These are phyloP conservation scores for Trichopoda pennipes DNA, from an alignment of 2,888 invertebrate species.

Conservation along the genomic window DNA sequence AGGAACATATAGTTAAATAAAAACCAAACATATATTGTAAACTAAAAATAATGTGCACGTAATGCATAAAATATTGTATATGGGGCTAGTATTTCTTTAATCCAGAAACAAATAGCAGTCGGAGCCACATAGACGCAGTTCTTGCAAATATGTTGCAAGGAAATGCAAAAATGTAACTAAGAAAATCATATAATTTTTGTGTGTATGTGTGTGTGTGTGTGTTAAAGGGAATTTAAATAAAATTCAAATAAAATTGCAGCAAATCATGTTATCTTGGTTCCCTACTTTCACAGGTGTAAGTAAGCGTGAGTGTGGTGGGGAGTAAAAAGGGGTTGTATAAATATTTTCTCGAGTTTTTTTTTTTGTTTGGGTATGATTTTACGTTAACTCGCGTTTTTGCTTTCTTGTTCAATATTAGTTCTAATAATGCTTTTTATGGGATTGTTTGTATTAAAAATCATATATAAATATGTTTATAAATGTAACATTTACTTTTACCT, in stretches of 20 bases:
- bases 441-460: slow-evolving; percentile 12
- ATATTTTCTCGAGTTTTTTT: neutral
- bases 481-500: slow-evolving; percentile 15
- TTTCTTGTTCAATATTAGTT: neutral
- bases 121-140: slow-evolving; percentile 8
- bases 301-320: neutral
- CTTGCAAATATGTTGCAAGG: neutral
- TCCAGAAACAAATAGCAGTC: neutral
- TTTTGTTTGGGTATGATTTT: too few species aligned
- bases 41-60: slow-evolving; percentile 49
- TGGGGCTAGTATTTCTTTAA: slow-evolving; percentile 19
- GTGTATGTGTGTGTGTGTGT: too few species aligned
- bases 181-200: slow-evolving; percentile 51
- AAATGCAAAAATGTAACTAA: slow-evolving; percentile 19
- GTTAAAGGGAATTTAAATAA: slow-evolving; percentile 57
- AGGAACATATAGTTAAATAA: neutral
- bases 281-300: neutral
- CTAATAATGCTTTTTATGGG: slow-evolving; percentile 12
- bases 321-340: neutral
- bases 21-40: slow-evolving; percentile 11
- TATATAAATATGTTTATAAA: slow-evolving; percentile 3
- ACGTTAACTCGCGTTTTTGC: neutral
- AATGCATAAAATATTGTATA: slow-evolving; percentile 54
- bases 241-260: slow-evolving; percentile 57
- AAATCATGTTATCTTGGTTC: slow-evolving; percentile 61